Base-by-base conservation (phyloP, 92 coral and sea anemone genomes). In the Parazoanthus swiftii region DNA sequence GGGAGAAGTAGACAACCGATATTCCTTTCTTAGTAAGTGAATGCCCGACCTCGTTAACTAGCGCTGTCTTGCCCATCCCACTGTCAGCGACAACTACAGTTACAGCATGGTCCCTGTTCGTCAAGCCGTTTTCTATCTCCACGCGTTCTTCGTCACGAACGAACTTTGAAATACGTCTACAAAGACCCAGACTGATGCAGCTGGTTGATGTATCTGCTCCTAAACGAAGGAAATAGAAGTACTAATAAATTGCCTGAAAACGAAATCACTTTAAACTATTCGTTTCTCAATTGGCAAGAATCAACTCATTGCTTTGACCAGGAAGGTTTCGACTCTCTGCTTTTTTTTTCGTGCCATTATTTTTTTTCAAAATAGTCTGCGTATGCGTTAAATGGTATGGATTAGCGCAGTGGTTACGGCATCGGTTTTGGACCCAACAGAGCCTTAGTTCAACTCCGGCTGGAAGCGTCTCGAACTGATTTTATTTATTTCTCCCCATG, bases 171-270 rank as follows among this genome's bases (percentile, higher is more conserved):
- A 43, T 63, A 26, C 29, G 81, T 46, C 21, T 18, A 46, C 4
- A 20, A 10, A 77, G 58, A 77, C 81, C 81, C 81, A 77, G 56
- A 23, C 18, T 77, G 26, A 77, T 77, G 56, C 81, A 77, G 81
- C 81, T 77, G 59, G 33, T n/a, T 44, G 81, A 77, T 8, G 1
- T 26, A 48, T 44, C 63, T 44, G 63, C 37, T 5, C 11, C 59
- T 77, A 33, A 33, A 37, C 14, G 26, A 35, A 58, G 66, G 21
- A 18, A 58, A 18, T 11, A 23, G 66, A 58, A 58, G 10, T 2
- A 58, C 4, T 58, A 0, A 3, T 58, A 14, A 58, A 13, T 58
- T 58, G 66, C 66, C 3, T 58, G 66, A 58, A 14, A 13, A 14
- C 66, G 15, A 58, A 14, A 58, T 13, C 20, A 58, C 21, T 58